These are phyloP conservation scores for Cassiopea andromeda DNA, from an alignment of 30 jellyfish, hydroid and myxozoan genomes.

Conservation along the genomic window DNA sequence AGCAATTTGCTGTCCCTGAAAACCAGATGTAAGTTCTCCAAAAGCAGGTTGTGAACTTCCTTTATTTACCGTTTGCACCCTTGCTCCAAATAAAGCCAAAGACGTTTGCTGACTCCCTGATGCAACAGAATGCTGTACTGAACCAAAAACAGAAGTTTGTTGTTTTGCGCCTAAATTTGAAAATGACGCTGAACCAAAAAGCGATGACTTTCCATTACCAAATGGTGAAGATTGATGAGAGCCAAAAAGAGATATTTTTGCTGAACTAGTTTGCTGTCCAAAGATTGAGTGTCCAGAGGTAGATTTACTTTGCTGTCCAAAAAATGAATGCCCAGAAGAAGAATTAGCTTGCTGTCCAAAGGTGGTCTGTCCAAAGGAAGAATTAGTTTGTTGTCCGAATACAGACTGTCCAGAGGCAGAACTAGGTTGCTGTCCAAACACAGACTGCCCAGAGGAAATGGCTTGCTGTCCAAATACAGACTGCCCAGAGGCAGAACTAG, in stretches of 20 bases:
- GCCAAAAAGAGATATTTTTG: not conserved
- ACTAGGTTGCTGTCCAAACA: not conserved
- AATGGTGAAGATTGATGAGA: conserved; percentile 27
- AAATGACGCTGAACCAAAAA: conserved; percentile 31
- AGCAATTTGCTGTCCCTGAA: no score
- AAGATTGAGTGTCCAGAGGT: conserved; percentile 19
- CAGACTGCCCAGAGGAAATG: no score
- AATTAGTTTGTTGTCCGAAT: conserved; percentile 11
- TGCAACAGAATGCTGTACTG: conserved; percentile 15
- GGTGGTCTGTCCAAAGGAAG: not conserved
- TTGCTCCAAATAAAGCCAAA: no score
- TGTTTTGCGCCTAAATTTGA: conserved; percentile 20
- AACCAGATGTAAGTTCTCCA: no score
- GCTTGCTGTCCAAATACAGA: conserved; percentile 11
- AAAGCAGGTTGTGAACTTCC: no score
- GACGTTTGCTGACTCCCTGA: no score
- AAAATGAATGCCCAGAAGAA: no score
- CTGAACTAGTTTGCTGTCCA: conserved; percentile 9
- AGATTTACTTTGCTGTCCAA: no score
- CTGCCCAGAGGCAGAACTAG: not conserved
- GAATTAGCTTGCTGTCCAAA: no score
- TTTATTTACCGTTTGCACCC: no score
- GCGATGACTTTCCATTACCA: conserved; percentile 3
- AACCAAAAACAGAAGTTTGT: conserved; percentile 14
- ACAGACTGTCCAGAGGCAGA: conserved; percentile 15